Evolutionary conservation across 2,113 vertebrate species (phyloP).

Genomic region (Cervus canadensis): DNA sequence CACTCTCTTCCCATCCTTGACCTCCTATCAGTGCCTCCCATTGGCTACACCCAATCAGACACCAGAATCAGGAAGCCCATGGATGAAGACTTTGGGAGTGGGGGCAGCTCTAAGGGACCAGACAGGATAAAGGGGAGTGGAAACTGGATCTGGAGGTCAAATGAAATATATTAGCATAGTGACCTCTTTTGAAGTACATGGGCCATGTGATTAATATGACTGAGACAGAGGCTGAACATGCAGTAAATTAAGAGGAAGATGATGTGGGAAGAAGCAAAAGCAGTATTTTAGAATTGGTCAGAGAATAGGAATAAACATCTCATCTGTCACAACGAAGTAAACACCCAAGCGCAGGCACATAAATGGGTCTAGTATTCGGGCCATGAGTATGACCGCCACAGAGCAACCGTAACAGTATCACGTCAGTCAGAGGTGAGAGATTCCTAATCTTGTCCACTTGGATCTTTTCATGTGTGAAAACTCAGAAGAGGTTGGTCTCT

Average conservation of each 20-base stretch:
- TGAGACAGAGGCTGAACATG: background rate
- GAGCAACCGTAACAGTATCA: background rate
- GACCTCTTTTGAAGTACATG: background rate
- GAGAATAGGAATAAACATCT: background rate
- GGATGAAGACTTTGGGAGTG: background rate
- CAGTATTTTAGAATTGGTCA: background rate
- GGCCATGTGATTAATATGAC: background rate
- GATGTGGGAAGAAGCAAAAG: background rate
- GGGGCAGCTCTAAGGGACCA: background rate
- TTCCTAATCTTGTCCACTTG: background rate
- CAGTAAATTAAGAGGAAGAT: background rate
- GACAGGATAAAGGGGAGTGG: background rate
- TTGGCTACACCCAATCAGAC: background rate
- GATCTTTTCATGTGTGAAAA: background rate
- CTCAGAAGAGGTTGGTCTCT: background rate
- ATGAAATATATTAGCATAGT: background rate
- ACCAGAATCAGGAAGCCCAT: background rate
- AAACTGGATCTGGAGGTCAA: background rate
- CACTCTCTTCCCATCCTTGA: background rate
- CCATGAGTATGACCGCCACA: background rate
- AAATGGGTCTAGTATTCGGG: background rate
- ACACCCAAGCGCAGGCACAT: background rate
- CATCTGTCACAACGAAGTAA: background rate
- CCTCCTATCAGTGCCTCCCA: background rate
- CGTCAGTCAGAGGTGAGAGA: background rate